These are phyloP conservation scores for Papilio gigon DNA, from an alignment of 2,888 invertebrate species.

Conservation along the genomic window DNA sequence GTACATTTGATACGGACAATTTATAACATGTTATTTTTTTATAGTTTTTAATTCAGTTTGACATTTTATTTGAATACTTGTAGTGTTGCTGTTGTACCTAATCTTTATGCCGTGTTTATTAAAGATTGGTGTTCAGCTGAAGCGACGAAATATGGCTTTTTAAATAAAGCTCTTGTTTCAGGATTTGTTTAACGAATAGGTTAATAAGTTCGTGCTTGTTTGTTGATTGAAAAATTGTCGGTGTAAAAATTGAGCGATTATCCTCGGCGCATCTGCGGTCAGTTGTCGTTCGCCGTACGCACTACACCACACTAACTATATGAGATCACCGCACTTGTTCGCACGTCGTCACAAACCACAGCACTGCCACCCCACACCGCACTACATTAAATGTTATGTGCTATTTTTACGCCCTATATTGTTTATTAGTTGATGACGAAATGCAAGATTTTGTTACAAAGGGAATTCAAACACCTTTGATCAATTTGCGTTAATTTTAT, in stretches of 20 bases:
- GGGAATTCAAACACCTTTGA: no score
- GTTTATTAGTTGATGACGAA: background rate
- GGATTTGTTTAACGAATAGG: background rate
- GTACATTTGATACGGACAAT: slow-evolving; percentile 27
- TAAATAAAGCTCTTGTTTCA: background rate
- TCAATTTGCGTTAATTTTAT: background rate
- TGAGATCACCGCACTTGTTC: slow-evolving; percentile 46
- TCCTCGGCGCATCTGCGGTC: slow-evolving; percentile 63
- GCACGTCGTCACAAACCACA: slow-evolving; percentile 46
- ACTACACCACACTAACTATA: no score
- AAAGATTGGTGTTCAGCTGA: background rate
- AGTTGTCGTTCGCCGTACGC: slow-evolving; percentile 52
- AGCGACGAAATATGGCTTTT: background rate
- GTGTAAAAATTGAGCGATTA: slow-evolving; percentile 21
- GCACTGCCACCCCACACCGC: slow-evolving; percentile 3
- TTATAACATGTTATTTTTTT: slow-evolving; percentile 30
- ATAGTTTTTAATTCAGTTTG: background rate
- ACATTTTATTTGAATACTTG: background rate
- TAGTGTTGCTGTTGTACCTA: background rate
- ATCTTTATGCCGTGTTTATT: background rate
- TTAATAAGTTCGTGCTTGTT: no score
- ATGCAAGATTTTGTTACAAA: background rate
- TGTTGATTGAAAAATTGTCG: background rate
- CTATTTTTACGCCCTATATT: background rate
- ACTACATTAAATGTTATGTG: slow-evolving; percentile 15